Evolutionary conservation across 1,140 invertebrate species (phyloP), one percentile per base, ranked within the genome.

Genomic region (Amphibalanus amphitrite): DNA sequence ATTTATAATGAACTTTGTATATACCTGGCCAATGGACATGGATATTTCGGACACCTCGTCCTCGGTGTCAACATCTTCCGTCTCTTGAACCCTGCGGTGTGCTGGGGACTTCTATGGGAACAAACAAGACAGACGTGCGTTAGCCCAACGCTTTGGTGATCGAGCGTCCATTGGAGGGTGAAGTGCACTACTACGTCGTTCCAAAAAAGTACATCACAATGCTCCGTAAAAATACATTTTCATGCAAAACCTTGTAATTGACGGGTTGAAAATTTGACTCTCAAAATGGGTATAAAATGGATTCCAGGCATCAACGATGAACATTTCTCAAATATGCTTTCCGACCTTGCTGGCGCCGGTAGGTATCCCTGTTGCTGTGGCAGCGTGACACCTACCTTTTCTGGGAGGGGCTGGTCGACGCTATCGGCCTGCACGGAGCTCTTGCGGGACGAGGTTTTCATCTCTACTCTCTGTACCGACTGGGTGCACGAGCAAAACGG

Each of bases 121-220:
- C 6, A 71, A 28, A 71, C 70, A 71, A 0, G 29, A 23, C 33
- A 71, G 38, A 71, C 40, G 68, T 47, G 67, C n/a, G 30, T 23
- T n/a, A 70, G 29, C 28, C 33, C 33, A 38, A 15, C 15, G 33
- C 15, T 38, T 38, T 38, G 33, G 15, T 6, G 4, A 38, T 4
- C 4, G 15, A 38, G 4, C 4, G 33, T 38, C 4, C 15, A 38
- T 38, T 38, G 15, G 4, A 15, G 15, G 33, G 33, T 38, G 4
- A 38, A 38, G 15, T 38, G 15, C 4, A 38, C 33, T 38, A 38
- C 33, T 4, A 38, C 15, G 15, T 38, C 4, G 33, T 38, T 15
- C 33, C 33, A 15, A 4, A 38, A 15, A 38, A 38, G 15, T 38
- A 38, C 33, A 6, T 38, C 33, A 38, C 15, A 15, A 15, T 4